Percentiles rank a stretch among this genome's conserved stretches.
Conservation (phyloP, 1,140 invertebrate species). For the Ditylenchus dipsaci region DNA sequence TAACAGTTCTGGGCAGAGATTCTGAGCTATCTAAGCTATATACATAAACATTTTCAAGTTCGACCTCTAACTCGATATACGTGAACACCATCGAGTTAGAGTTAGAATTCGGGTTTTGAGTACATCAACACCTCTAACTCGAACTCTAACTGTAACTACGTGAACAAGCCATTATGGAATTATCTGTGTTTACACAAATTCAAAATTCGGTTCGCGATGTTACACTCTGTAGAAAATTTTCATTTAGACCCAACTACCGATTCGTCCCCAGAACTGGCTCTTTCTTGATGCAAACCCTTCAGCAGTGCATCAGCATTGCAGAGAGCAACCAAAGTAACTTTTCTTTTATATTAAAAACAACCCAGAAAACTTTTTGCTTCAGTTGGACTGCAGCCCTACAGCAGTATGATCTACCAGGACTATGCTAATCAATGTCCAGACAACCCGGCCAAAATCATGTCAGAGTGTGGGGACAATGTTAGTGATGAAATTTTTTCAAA, state of each 20-base stretch:
- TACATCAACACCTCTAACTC: no score
- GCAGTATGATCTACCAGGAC: constrained; percentile 41
- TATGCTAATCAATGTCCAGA: constrained; percentile 54
- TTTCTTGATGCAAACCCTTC: constrained; percentile 33
- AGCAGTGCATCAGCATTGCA: constrained; percentile 40
- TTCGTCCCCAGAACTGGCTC: constrained; percentile 39
- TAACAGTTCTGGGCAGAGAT: no score
- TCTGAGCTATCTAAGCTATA: no score
- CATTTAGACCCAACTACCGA: constrained; percentile 40
- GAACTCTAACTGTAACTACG: no score
- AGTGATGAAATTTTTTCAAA: neutral
- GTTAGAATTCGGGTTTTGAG: no score
- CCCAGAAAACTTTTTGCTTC: constrained; percentile 7
- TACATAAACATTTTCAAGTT: no score
- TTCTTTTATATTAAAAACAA: neutral
- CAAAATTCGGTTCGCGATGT: no score
- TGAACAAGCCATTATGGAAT: no score
- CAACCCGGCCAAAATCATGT: constrained; percentile 50
- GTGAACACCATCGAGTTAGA: no score
- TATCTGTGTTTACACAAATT: no score
- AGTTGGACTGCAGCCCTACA: constrained; percentile 53
- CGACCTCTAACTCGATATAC: no score
- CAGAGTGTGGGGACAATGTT: constrained; percentile 54
- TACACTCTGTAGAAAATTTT: no score
- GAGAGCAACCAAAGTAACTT: constrained; percentile 22